Percentiles rank a stretch among this genome's conserved stretches.
Conservation (phyloP, 2,113 vertebrate genomes). For the Oryctolagus cuniculus region DNA sequence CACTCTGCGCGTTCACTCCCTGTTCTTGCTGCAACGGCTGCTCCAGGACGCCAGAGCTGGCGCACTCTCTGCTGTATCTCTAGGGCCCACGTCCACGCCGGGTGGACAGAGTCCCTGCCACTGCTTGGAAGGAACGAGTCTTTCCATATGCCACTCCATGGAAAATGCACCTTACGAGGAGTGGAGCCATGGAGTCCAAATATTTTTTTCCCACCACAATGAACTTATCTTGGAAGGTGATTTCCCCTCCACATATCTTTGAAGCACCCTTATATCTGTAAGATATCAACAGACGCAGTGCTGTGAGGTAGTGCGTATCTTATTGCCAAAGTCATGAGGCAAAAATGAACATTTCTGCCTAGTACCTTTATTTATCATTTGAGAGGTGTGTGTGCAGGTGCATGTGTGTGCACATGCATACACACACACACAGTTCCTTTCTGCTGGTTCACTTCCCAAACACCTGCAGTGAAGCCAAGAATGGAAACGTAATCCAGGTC, state of each 20-base stretch:
- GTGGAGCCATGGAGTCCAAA: no score
- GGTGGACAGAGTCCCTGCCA: not conserved
- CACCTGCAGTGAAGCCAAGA: no score
- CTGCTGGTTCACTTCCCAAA: no score
- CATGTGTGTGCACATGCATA: no score
- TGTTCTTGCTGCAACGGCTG: not conserved
- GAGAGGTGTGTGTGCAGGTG: no score
- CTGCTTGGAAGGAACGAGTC: constrained; percentile 7
- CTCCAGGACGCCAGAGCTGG: not conserved
- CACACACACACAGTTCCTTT: no score
- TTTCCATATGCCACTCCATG: not conserved
- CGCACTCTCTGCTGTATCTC: not conserved
- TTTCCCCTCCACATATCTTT: no score
- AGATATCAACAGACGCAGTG: not conserved
- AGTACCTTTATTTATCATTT: not conserved
- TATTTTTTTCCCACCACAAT: no score
- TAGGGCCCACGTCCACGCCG: not conserved
- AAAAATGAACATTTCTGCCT: not conserved
- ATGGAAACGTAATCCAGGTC: no score
- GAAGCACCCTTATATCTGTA: no score
- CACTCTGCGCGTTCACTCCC: not conserved
- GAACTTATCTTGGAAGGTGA: no score
- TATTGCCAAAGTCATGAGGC: constrained; percentile 25
- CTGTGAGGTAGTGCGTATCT: not conserved
- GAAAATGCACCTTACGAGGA: no score